Base-by-base conservation (phyloP, 2,888 invertebrate species). In the Ormyrus nitidulus region DNA sequence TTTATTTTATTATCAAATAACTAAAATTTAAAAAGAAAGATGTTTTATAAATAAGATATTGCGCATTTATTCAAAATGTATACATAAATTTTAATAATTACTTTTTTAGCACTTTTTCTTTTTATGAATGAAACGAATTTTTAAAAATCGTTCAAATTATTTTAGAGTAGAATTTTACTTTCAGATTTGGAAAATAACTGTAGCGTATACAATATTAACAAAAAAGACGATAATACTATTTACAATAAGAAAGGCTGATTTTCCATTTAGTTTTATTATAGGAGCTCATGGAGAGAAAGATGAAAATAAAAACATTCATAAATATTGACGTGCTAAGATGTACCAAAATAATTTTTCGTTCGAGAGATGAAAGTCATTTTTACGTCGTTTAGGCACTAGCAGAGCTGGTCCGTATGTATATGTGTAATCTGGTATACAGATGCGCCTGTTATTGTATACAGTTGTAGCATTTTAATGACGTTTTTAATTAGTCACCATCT, bases 171-270 rank as follows among this genome's bases (percentile, higher is more conserved):
- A 34, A 34, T 34, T 34, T 34, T 34, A 34, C 34, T 34, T 34
- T 34, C 3, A 4, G 34, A 34, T 8, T 69, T n/a, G 5, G 8
- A 66, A 53, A 53, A 8, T 10, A 13, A 69, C 53, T 69, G 8
- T 49, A 34, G 2, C 49, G 8, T 65, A 49, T n/a, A 65, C 13
- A 61, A 19, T 59, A 59, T 59, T 8, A 19, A 34, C 19, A 58
- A 46, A 70, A 49, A 69, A 54, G 61, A 61, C 11, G n/a, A 69
- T 70, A 34, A 65, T 75, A 59, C 70, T 65, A 75, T 65, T 59
- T 65, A 75, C 34, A 59, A 75, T 65, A 65, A 74, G 79, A 79
- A 79, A 79, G 79, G 64, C 74, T 79, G 79, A 79, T 75, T 75
- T 75, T 79, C 74, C 74, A 79, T 79, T 79, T 70, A 70, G 64